Evolutionary conservation across 2,888 invertebrate genomes (phyloP).

Genomic region (Tiphia femorata): DNA sequence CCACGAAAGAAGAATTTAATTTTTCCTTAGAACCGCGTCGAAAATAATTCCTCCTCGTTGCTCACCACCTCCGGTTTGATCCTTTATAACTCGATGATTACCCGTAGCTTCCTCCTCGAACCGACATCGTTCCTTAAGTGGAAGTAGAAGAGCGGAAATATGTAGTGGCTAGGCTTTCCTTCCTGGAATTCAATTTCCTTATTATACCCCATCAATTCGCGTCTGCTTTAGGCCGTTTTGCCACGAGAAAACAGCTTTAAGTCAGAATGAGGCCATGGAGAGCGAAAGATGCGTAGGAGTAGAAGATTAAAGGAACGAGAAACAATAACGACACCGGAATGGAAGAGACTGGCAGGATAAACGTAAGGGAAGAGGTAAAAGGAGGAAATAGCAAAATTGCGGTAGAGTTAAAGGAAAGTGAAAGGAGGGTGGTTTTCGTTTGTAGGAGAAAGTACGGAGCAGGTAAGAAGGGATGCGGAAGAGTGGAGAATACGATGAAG

Average conservation of each 20-base stretch:
- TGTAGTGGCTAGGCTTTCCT: neutral
- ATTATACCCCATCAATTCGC: conserved; percentile 22
- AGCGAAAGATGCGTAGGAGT: neutral
- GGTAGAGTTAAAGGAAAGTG: neutral
- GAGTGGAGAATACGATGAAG: too few species aligned
- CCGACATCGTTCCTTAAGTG: too few species aligned
- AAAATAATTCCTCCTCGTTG: too few species aligned
- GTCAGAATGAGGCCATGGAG: neutral
- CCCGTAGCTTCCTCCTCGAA: too few species aligned
- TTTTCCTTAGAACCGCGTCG: too few species aligned
- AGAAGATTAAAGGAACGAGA: neutral
- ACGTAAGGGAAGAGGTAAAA: neutral
- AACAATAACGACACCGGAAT: neutral
- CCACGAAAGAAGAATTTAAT: too few species aligned
- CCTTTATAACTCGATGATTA: too few species aligned
- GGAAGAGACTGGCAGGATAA: neutral
- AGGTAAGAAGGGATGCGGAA: neutral
- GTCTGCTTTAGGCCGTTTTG: conserved; percentile 11
- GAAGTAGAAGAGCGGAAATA: too few species aligned
- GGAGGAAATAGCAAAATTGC: neutral
- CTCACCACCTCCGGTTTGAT: too few species aligned
- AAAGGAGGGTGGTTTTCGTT: neutral
- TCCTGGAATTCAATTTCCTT: conserved; percentile 39
- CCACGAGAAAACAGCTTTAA: neutral
- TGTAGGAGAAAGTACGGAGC: neutral